phyloP scores from a whole-genome alignment of 2,113 vertebrate species.

The Rattus rattus region DNA sequence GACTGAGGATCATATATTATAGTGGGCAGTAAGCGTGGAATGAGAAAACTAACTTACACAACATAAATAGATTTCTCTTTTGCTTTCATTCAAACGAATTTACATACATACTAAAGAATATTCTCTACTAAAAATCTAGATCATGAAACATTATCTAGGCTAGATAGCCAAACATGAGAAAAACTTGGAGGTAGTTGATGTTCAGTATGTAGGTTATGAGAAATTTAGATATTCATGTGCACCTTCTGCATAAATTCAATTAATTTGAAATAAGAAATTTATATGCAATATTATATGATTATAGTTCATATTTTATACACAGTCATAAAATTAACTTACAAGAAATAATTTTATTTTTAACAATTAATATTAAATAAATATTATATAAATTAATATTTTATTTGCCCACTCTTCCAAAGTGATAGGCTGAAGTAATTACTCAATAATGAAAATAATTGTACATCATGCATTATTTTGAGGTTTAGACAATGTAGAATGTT shows the following conservation, averaged over 20 bases:
- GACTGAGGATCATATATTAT: constrained; percentile 54
- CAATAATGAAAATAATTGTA: neutral
- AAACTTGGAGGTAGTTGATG: fast-evolving
- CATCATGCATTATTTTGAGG: neutral
- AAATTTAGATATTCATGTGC: neutral
- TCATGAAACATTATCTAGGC: neutral
- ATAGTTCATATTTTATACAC: neutral
- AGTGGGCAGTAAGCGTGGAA: neutral
- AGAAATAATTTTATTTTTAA: neutral
- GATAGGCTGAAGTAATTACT: neutral
- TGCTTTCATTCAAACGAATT: neutral
- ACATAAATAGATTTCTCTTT: constrained; percentile 17
- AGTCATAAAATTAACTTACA: neutral
- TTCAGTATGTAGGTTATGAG: neutral
- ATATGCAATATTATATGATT: neutral
- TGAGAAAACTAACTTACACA: constrained; percentile 18
- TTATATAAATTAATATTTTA: neutral
- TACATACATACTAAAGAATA: constrained; percentile 8
- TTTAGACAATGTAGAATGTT: neutral
- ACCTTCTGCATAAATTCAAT: neutral
- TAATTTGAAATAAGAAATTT: neutral
- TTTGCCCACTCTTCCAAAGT: neutral
- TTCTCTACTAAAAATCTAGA: neutral
- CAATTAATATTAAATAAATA: neutral
- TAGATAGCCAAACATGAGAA: neutral